Evolutionary conservation across 1,140 invertebrate species (phyloP), one percentile per base, ranked within the genome.

Genomic region (Tachypleus tridentatus): DNA sequence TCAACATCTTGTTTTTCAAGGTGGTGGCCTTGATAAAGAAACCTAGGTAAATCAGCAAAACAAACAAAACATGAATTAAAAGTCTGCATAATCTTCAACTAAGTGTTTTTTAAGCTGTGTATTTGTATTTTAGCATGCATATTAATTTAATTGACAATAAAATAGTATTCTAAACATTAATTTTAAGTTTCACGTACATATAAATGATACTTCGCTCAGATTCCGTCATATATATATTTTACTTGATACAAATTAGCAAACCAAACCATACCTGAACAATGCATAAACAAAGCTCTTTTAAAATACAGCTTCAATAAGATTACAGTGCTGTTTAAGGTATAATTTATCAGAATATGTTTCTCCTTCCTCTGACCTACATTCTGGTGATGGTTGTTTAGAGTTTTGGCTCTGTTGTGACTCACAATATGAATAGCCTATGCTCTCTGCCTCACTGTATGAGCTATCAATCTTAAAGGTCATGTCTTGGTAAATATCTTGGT

Each of bases 1-100:
- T 87, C 82, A 70, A 89, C 82, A 72, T 89, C 87, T 56, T 80
- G 76, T 29, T 77, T 77, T 68, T 84, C 81, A 4, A 89, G 74
- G 49, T 78, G 76, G 5, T 81, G 77, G 62, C 82, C 82, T 8
- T 81, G 73, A 68, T 85, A 82, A 56, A 89, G 73, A 7, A 83
- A 83, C 67, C 82, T 79, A 71, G 84, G 86, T 4, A 86, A 76
- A 0, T 84, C 83, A 50, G 82, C 78, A 57, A 10, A 57, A 57
- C n/a, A 57, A 57, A 57, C 7, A n/a, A 54, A 8, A 8, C 53
- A 8, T n/a, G 53, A n/a, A 54, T n/a, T 2, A 8, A n/a, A n/a
- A 54, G 7, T n/a, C 2, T 8, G 53, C 53, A 54, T 7, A 8
- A 54, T 54, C 7, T 54, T 8, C 53, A 54, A 29, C 2, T 29